Evolutionary conservation across 2,113 vertebrate species (phyloP).

Genomic region (Macquaria australasica): DNA sequence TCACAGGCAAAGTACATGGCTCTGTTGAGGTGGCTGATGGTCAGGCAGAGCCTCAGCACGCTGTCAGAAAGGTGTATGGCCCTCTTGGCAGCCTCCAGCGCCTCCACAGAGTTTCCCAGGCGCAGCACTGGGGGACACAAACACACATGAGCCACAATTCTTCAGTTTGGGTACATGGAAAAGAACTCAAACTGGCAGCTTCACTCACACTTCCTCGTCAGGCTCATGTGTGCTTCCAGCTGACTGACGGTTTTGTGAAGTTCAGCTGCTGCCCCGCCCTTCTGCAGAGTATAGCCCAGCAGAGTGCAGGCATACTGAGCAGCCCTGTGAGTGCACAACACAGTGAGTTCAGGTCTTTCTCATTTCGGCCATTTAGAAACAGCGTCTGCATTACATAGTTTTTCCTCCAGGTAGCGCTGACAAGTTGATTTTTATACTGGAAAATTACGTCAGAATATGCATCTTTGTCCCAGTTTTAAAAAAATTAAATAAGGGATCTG

Average conservation of each 20-base stretch:
- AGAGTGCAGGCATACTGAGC: conserved; percentile 92
- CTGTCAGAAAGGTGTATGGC: conserved; percentile 92
- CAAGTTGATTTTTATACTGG: too few relatives aligned
- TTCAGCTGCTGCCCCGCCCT: conserved; percentile 78
- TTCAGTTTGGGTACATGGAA: not conserved
- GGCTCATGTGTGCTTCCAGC: conserved; percentile 92
- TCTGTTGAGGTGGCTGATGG: conserved; percentile 92
- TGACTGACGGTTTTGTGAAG: conserved; percentile 83
- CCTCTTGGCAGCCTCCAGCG: conserved; percentile 90
- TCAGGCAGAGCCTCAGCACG: conserved; percentile 93
- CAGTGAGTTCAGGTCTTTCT: too few relatives aligned
- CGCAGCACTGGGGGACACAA: conserved; percentile 87
- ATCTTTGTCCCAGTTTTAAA: too few relatives aligned
- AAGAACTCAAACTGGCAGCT: not conserved
- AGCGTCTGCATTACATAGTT: too few relatives aligned
- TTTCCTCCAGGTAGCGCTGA: too few relatives aligned
- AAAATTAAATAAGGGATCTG: too few relatives aligned
- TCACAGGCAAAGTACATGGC: conserved; percentile 96
- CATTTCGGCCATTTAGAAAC: too few relatives aligned
- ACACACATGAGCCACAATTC: not conserved
- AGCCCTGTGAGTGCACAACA: conserved; percentile 80
- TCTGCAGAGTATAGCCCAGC: conserved; percentile 87
- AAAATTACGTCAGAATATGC: too few relatives aligned
- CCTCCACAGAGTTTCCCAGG: conserved; percentile 92
- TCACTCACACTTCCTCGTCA: conserved; percentile 92